These are phyloP conservation scores for Sturmia bella DNA, from an alignment of 2,888 invertebrate genomes.

Conservation along the genomic window DNA sequence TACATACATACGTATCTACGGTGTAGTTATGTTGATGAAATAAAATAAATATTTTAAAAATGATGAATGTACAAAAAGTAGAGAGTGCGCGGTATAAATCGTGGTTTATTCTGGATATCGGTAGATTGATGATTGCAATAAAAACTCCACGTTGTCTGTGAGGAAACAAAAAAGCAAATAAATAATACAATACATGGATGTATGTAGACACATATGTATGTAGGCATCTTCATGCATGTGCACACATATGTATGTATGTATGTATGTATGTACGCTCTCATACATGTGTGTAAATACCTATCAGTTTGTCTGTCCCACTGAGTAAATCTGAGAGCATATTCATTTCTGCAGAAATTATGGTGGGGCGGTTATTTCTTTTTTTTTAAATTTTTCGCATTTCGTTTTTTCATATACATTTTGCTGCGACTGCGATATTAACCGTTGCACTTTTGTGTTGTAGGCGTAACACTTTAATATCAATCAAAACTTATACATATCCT, in stretches of 20 bases:
- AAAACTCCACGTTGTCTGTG: slow-evolving; percentile 46
- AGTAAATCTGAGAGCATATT: slow-evolving; percentile 5
- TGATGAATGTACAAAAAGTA: slow-evolving; percentile 48
- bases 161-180: slow-evolving; percentile 29
- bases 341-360: slow-evolving; percentile 11
- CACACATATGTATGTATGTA: neutral
- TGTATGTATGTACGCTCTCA: too few species aligned
- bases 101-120: slow-evolving; percentile 60
- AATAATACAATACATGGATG: neutral
- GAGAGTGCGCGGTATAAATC: slow-evolving; percentile 45
- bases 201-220: neutral
- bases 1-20: neutral
- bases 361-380: slow-evolving; percentile 48
- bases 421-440: slow-evolving; percentile 47
- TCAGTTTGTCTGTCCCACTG: neutral
- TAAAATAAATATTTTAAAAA: slow-evolving; percentile 59
- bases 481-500: slow-evolving; percentile 65
- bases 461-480: slow-evolving; percentile 74
- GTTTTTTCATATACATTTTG: neutral
- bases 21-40: slow-evolving; percentile 33
- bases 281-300: slow-evolving; percentile 3
- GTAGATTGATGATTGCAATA: slow-evolving; percentile 54
- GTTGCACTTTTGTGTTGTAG: slow-evolving; percentile 69
- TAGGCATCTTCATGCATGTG: neutral
- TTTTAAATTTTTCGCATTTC: slow-evolving; percentile 38